Base-by-base conservation (phyloP, 1,140 invertebrate species). In the Papilio aristodemus region DNA sequence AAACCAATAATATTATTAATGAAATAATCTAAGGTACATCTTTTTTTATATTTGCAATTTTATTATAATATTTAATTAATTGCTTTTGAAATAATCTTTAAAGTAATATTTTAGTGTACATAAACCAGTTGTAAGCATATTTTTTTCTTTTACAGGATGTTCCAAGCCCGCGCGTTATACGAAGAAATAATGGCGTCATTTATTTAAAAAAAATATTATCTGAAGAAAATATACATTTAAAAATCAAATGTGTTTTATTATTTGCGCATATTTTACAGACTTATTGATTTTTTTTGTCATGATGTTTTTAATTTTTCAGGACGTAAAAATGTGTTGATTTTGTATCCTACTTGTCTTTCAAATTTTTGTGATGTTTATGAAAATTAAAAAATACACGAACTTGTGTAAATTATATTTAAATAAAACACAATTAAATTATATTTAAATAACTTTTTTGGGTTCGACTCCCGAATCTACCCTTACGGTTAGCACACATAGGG, bases 141-240 rank as follows among this genome's bases (percentile, higher is more conserved):
- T 13, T 54, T 50, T 54, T 54, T 50, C 46, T 54, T 46, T 46
- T 54, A 54, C 19, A 54, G 46, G 19, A 1, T 22, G 19, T 22
- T 11, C 46, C 46, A 50, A 22, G 9, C 11, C 10, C 4, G 19
- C 19, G 8, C 6, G 27, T 6, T 32, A 32, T 6, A 32, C 4
- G 19, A 54, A 13, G 17, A 25, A 46, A 22, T 22, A 54, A 54
- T 11, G 10, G 17, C n/a, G 7, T 6, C 43, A 46, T 19, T 10
- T 22, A 13, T 4, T 13, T 54, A 6, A 11, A 19, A 54, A 22
- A 22, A 22, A 0, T 5, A 11, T 11, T 25, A 19, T 9, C 0
- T 22, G 8, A 13, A 25, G 11, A 5, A 19, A 54, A 54, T 22
- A 22, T 22, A 22, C 9, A 4, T 50, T 11, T 13, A 54, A 4